These are phyloP conservation scores for Drosophila conformis DNA, from an alignment of 2,888 invertebrate species.

Conservation along the genomic window DNA sequence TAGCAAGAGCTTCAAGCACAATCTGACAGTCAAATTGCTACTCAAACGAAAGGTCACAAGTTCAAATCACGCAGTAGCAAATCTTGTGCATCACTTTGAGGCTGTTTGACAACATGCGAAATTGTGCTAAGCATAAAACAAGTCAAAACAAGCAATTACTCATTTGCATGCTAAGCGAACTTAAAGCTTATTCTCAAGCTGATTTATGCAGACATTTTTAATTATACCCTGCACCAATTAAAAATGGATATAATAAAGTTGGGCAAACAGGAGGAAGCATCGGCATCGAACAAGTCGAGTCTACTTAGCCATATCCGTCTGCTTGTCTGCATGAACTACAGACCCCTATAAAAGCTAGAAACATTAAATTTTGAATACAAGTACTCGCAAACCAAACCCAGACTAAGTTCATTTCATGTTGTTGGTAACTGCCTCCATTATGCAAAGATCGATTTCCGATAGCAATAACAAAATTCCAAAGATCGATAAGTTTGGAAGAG, in stretches of 20 bases:
- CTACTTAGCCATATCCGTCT: neutral
- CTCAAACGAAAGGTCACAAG: conserved; percentile 7
- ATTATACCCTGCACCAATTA: neutral
- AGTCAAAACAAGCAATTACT: neutral
- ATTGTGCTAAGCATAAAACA: neutral
- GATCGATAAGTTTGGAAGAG: neutral
- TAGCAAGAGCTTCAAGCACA: neutral
- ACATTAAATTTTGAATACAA: neutral
- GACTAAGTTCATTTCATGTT: neutral
- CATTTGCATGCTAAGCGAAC: neutral
- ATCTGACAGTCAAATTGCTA: conserved; percentile 2
- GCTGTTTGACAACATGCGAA: conserved; percentile 3
- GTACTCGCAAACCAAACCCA: neutral
- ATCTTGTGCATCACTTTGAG: neutral
- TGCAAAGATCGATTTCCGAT: neutral
- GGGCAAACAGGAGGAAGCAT: neutral
- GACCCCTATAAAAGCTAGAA: neutral
- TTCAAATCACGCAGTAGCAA: neutral
- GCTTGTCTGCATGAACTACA: neutral
- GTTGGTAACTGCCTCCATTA: neutral
- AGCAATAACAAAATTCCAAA: neutral
- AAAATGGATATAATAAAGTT: neutral
- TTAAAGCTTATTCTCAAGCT: neutral
- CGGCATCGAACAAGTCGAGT: neutral
- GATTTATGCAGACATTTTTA: conserved; percentile 1